Conservation (phyloP, 2,113 vertebrate species). For the Bos javanicus region DNA sequence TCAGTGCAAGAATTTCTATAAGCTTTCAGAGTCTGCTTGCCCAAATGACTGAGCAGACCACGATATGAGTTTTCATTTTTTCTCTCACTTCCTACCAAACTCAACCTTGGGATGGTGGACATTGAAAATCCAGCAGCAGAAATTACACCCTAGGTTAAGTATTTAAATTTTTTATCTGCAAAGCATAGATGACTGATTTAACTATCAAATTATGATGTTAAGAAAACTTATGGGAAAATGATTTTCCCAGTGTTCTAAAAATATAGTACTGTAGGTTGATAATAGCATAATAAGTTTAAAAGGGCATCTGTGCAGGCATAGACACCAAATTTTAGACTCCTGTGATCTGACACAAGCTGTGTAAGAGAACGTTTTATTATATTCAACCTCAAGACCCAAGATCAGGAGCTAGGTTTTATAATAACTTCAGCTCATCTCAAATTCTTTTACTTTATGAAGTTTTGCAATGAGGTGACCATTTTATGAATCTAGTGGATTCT, state of each 20-base stretch:
- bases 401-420: neutral
- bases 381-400: neutral
- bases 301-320: neutral
- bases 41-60: neutral
- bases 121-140: neutral
- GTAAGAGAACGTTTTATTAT: slow-evolving; percentile 17
- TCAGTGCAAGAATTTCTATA: neutral
- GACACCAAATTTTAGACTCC: neutral
- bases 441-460: neutral
- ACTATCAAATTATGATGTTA: slow-evolving; percentile 44
- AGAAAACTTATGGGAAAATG: slow-evolving; percentile 26
- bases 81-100: neutral
- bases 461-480: slow-evolving; percentile 1
- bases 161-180: slow-evolving; percentile 13
- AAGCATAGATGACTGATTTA: slow-evolving; percentile 33
- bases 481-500: slow-evolving; percentile 19
- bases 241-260: slow-evolving; percentile 52
- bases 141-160: slow-evolving; percentile 7
- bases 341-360: slow-evolving; percentile 24
- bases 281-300: slow-evolving; percentile 41
- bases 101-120: neutral
- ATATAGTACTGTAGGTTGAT: slow-evolving; percentile 34
- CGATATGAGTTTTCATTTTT: slow-evolving; percentile 10
- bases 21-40: neutral
- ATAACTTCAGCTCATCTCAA: neutral